Base-by-base conservation (phyloP, 2,113 vertebrate species). In the Odontophorus gujanensis region DNA sequence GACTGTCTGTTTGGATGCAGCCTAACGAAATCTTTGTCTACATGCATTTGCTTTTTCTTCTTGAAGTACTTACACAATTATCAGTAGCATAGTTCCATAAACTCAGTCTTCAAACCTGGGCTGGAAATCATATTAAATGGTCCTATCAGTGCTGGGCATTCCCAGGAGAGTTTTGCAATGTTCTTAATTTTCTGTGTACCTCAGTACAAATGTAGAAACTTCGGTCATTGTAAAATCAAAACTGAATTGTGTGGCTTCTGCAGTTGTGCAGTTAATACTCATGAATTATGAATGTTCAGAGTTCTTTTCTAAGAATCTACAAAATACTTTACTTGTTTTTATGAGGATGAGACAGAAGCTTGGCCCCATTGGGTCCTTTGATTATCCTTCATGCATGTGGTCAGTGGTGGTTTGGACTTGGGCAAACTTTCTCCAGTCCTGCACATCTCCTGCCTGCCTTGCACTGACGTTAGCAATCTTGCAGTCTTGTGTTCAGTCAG, bases 301-400 rank as follows among this genome's bases (percentile, higher is more conserved):
- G 18, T 7, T 82, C 18, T 71, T 67, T 12, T 16, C 26, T 34
- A 34, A 40, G 36, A 32, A 81, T 19, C 6, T 26, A 2, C 17
- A 57, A 51, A 78, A 19, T 15, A 7, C 10, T 53, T 30, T 11
- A 12, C 73, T 55, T 74, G 36, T 57, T n/a, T 32, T 57, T 57
- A 32, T 22, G 6, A 3, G 43, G n/a, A 26, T 62, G 22, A 67
- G 12, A 34, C 4, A 7, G 15, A 21, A 57, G 3, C 45, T 42
- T 1, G 1, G 7, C 7, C 6, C 6, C 11, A 30, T 28, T 7
- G 69, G 21, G 26, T 3, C 20, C 7, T 20, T 28, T 28, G 51
- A 69, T 10, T 11, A 38, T 62, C 7, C 42, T 48, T 26, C n/a
- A 20, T 3, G 3, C 15, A 14, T 5, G 5, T 28, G 10, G 45